Base-by-base conservation (phyloP, 1,140 invertebrate species). In the Atta colombica region DNA sequence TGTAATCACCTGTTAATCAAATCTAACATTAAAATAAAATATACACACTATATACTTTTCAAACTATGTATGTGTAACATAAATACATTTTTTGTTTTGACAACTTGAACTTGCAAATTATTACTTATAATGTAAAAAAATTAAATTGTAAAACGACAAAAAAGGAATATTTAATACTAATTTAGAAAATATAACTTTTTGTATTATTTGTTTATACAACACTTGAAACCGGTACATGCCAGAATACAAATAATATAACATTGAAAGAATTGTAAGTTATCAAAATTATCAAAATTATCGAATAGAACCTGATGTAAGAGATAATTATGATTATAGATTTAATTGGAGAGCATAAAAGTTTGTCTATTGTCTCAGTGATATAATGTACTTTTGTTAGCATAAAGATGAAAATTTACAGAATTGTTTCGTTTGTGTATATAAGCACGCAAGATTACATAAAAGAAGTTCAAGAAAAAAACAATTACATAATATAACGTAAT, bases 1-100 rank as follows among this genome's bases (percentile, higher is more conserved):
- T 91, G 58, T 21, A 55, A 55, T 16, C 74, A 74, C 12, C 66
- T 88, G 12, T 45, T 21, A 71, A 14, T 84, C 1, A 69, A 18
- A 71, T 31, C 16, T 25, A 21, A 63, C 16, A 55, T 28, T 45
- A 81, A 39, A 25, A 81, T 31, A 35, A 7, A 51, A 21, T 25
- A 69, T 49, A 35, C 18, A 66, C 35, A n/a, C 28, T 63, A 28
- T 18, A n/a, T 18, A 18, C 6, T 65, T 60, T 25, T 21, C 10
- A 25, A 60, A 16, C 31, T 31, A 28, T 31, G 49, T 35, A 1
- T 51, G 1, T 45, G 25, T 7, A 12, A 14, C 21, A 28, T 69
- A 51, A 21, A 81, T 21, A 39, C 16, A 35, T 45, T 16, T 61
- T 58, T 21, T 74, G 6, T 35, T 35, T 35, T 35, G 5, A 5